A percentile compares a stretch with the other conserved stretches of the same genome.
Conservation (phyloP, 37 sponge, comb jelly and placozoan genomes). For the Hexactinellida sp. region DNA sequence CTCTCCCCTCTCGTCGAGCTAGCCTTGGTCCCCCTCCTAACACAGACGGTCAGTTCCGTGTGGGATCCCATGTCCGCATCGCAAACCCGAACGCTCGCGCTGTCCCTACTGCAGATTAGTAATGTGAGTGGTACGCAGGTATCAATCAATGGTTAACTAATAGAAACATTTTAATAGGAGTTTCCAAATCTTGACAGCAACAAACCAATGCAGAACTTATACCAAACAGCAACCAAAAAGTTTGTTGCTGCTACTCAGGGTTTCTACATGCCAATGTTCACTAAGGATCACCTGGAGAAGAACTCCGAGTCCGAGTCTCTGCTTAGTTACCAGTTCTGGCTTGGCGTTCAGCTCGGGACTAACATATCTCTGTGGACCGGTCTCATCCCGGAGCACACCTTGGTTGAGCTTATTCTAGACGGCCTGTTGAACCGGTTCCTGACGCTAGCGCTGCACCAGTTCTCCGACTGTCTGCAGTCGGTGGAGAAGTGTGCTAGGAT, state of each 20-base stretch:
- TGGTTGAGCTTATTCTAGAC: conserved; percentile 45
- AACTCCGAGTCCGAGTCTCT: background rate
- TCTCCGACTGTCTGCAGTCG: background rate
- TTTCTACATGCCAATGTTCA: conserved; percentile 11
- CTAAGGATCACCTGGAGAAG: conserved; percentile 12
- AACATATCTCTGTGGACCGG: conserved; percentile 44
- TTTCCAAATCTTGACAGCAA: background rate
- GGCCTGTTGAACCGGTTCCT: conserved; percentile 49
- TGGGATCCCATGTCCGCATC: conserved; percentile 58
- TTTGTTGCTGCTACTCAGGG: background rate
- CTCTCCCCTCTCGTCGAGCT: background rate
- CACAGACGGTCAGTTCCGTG: background rate
- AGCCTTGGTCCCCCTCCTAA: background rate
- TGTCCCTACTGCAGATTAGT: background rate
- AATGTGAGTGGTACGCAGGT: too few species aligned
- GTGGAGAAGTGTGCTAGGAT: background rate
- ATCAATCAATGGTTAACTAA: too few species aligned
- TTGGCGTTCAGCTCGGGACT: conserved; percentile 26
- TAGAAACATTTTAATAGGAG: background rate
- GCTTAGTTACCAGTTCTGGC: conserved; percentile 1
- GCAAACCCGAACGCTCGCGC: conserved; percentile 27
- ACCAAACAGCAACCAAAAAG: background rate
- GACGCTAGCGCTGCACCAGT: background rate
- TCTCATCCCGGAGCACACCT: conserved; percentile 14
- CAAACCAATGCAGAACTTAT: background rate